Conservation (phyloP, 30 jellyfish, hydroid and myxozoan species). For the Sanderia malayensis region DNA sequence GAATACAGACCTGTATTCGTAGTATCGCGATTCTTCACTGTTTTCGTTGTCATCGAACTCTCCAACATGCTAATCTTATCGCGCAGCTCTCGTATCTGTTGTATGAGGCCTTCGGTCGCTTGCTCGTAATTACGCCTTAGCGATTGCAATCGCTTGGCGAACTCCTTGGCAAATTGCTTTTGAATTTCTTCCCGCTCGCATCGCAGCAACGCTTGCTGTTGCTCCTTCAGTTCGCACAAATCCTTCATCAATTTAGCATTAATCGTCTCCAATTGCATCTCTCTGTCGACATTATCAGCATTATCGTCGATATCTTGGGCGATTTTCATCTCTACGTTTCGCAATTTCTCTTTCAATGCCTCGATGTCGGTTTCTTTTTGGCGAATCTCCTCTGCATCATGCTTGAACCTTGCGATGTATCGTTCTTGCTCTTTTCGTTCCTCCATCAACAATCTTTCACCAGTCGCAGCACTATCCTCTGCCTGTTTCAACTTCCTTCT, state of each 20-base stretch:
- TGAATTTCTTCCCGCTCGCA: constrained; percentile 64
- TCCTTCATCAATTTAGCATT: constrained; percentile 51
- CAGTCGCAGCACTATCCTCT: constrained; percentile 45
- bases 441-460: constrained; percentile 54
- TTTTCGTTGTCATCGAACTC: background rate
- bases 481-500: constrained; percentile 17
- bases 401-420: constrained; percentile 61
- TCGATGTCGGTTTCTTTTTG: constrained; percentile 70
- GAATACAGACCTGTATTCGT: too few relatives aligned
- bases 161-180: constrained; percentile 72
- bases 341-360: constrained; percentile 45
- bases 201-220: constrained; percentile 20
- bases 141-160: constrained; percentile 76
- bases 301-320: constrained; percentile 21
- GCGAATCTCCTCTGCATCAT: constrained; percentile 91
- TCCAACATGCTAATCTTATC: constrained; percentile 45
- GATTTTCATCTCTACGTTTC: constrained; percentile 18
- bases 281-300: constrained; percentile 48
- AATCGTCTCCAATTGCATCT: constrained; percentile 48
- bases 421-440: constrained; percentile 83
- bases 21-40: too few relatives aligned
- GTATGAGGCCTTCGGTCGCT: constrained; percentile 73
- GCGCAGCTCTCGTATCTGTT: constrained; percentile 40
- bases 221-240: constrained; percentile 26
- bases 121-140: constrained; percentile 73